Percentiles rank a stretch among this genome's conserved stretches.
phyloP scores from a whole-genome alignment of 1,140 invertebrate genomes.

The Coenobita brevimanus region DNA sequence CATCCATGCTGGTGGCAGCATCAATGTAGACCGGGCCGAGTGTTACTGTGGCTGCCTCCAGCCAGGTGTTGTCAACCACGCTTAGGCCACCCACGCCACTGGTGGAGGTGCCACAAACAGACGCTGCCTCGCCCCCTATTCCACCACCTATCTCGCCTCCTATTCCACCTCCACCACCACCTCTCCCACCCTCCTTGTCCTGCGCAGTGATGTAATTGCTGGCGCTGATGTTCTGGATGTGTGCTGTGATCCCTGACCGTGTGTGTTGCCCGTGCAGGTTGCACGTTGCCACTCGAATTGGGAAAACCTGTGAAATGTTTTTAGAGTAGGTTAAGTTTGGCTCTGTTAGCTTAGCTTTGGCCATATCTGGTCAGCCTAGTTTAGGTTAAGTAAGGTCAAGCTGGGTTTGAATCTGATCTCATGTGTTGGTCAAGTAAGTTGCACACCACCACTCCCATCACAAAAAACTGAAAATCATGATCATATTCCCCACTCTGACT shows the following conservation, averaged over 20 bases:
- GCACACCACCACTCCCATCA: too few species aligned
- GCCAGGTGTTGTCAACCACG: conserved; percentile 78
- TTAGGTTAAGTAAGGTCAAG: too few species aligned
- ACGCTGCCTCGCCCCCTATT: conserved; percentile 41
- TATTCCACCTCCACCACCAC: conserved; percentile 20
- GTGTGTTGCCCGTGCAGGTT: conserved; percentile 95
- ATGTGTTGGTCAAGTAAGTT: too few species aligned
- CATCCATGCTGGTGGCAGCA: conserved; percentile 83
- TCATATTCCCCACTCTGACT: too few species aligned
- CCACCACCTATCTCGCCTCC: too few species aligned
- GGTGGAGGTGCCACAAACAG: conserved; percentile 44
- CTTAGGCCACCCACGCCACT: conserved; percentile 39
- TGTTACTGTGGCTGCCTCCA: conserved; percentile 92
- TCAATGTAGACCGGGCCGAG: conserved; percentile 94
- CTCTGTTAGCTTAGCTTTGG: too few species aligned
- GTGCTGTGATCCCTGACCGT: conserved; percentile 89
- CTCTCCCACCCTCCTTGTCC: conserved; percentile 21
- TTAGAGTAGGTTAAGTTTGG: too few species aligned
- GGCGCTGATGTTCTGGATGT: conserved; percentile 85
- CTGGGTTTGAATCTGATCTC: too few species aligned
- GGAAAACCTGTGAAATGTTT: conserved; percentile 83
- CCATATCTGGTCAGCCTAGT: too few species aligned
- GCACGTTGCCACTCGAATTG: conserved; percentile 90
- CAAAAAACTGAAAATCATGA: too few species aligned
- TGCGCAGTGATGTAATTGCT: conserved; percentile 70